Base-by-base conservation (phyloP, 2,888 invertebrate genomes). In the Abrostola triplasia region DNA sequence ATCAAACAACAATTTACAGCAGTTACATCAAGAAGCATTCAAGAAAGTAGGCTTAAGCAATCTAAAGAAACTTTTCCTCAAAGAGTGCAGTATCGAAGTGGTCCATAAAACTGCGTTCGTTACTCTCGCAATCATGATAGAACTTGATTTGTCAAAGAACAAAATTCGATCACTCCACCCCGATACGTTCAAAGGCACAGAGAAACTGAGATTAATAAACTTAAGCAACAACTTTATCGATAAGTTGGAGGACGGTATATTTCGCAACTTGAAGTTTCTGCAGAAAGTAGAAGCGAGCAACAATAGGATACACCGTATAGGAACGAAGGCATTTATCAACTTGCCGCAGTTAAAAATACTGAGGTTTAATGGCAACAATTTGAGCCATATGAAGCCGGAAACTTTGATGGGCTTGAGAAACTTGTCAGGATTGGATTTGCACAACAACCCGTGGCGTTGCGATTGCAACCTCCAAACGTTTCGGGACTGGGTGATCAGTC, bases 381-480 rank as follows among this genome's bases (percentile, higher is more conserved):
- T 98, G 67, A 96, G 95, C 53, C 95, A 95, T 59, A 94, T 98
- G 84, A 95, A 95, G 70, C 95, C 96, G 42, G 96, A 96, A 82
- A 96, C 96, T 71, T 96, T 98, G 79, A 95, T 96, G 80, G 95
- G 95, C 13, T 90, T 98, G 52, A 94, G 95, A 51, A 96, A 96
- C 84, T 93, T 98, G 63, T 96, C 96, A 36, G 97, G 97, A 60
- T 90, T 98, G 44, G 97, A 97, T 79, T 92, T 98, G 49, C 96
- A 96, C 80, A 96, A 96, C 75, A 98, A 98, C 88, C 97, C 97
- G 0, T 98, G 98, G 98, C 95, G 97, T 64, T 98, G 98, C 88
- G 98, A 98, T 83, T 98, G 98, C 87, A 96, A 97, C 77, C 92
- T 98, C 72, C 96, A 97, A 84, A 95, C 96, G 56, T 97, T 98